Evolutionary conservation across 2,797 vertebrate genomes (phyloP).

Genomic region (Buceros bicornis): DNA sequence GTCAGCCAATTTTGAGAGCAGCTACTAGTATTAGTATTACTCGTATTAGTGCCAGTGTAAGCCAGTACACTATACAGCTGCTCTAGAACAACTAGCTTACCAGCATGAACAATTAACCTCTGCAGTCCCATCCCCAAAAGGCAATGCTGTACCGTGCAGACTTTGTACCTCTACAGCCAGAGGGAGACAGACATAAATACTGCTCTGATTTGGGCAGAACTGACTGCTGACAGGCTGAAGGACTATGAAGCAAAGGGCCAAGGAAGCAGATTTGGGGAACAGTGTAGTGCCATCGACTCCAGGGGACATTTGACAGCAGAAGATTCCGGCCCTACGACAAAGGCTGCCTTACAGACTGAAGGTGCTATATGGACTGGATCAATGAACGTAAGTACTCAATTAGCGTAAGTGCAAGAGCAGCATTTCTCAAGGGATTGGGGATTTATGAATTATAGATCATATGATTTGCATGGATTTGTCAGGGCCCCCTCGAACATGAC

Average conservation of each 20-base stretch:
- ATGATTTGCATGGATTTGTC: constrained; percentile 58
- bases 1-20: neutral
- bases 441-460: constrained; percentile 66
- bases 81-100: neutral
- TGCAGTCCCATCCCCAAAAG: neutral
- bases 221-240: neutral
- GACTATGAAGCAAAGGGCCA: neutral
- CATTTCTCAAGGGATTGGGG: neutral
- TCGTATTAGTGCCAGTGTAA: neutral
- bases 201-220: neutral
- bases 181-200: neutral
- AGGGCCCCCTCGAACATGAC: constrained; percentile 4
- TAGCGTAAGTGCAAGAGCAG: constrained; percentile 57
- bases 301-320: neutral
- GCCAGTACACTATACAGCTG: neutral
- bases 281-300: neutral
- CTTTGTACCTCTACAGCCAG: neutral
- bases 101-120: neutral
- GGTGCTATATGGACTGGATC: constrained; percentile 57
- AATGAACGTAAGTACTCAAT: constrained; percentile 54
- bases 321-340: neutral
- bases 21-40: neutral
- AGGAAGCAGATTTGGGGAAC: neutral
- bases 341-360: constrained; percentile 29
- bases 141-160: neutral